phyloP scores from a whole-genome alignment of 2,113 vertebrate species.

The Cyphomyrus plagiostoma region DNA sequence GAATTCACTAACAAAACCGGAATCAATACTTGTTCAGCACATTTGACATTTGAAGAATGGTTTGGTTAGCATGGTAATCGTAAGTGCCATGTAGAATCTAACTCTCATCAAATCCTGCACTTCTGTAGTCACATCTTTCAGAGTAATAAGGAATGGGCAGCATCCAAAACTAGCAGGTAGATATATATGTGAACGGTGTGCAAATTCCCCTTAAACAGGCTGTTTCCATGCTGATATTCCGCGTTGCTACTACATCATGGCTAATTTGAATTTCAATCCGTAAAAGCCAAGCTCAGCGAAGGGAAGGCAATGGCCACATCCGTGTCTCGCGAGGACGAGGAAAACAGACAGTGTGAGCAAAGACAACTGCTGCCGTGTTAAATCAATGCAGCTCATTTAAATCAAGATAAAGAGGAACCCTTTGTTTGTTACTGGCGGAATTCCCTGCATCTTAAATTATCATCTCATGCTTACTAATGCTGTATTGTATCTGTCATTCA shows the following conservation, averaged over 20 bases:
- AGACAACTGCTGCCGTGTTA: conserved; percentile 37
- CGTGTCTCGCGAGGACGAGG: conserved; percentile 57
- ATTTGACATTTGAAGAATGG: not conserved
- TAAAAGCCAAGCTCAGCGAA: conserved; percentile 50
- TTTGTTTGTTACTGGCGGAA: not conserved
- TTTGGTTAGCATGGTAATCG: not conserved
- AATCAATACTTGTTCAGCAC: not conserved
- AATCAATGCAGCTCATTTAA: conserved; percentile 19
- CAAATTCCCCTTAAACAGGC: conserved; percentile 13
- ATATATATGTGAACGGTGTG: not conserved
- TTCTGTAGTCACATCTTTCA: not conserved
- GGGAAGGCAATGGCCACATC: not conserved
- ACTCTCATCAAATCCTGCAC: not conserved
- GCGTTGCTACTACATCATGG: conserved; percentile 49
- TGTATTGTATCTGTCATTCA: not conserved
- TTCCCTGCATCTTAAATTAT: not conserved
- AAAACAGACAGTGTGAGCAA: conserved; percentile 40
- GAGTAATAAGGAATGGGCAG: not conserved
- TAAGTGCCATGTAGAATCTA: not conserved
- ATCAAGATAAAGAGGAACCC: not conserved
- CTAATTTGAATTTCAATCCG: conserved; percentile 72
- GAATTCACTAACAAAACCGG: not conserved
- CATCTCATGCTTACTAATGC: not conserved
- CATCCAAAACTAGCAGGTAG: not conserved
- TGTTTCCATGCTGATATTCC: conserved; percentile 55